Conservation (phyloP, 2,113 vertebrate genomes). For the Stegastes partitus region DNA sequence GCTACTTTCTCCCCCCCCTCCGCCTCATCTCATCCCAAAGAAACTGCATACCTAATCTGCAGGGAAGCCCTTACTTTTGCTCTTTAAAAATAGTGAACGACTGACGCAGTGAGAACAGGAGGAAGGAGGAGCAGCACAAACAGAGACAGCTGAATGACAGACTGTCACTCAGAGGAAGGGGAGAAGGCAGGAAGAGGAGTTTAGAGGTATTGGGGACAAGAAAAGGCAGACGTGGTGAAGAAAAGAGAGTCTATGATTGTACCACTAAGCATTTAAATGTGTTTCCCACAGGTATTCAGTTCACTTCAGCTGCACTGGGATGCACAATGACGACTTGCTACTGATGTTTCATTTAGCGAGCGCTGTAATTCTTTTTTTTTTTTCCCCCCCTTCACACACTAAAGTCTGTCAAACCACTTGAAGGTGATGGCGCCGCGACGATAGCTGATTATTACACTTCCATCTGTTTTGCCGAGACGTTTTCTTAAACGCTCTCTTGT, state of each 20-base stretch:
- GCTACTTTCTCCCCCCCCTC: not conserved
- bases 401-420: slow-evolving; percentile 33
- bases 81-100: slow-evolving; percentile 24
- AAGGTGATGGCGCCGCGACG: slow-evolving; percentile 31
- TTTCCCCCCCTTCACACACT: not conserved
- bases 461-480: slow-evolving; percentile 57
- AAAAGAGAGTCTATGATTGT: slow-evolving; percentile 6
- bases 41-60: slow-evolving; percentile 70
- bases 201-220: not conserved
- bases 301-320: slow-evolving; percentile 26
- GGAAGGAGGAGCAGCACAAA: slow-evolving; percentile 3
- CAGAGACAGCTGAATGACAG: slow-evolving; percentile 43
- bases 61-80: slow-evolving; percentile 68
- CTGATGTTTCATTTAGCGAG: slow-evolving; percentile 40
- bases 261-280: slow-evolving; percentile 18
- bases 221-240: slow-evolving; percentile 18
- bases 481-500: slow-evolving; percentile 6
- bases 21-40: not conserved
- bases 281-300: slow-evolving; percentile 32
- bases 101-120: slow-evolving; percentile 12
- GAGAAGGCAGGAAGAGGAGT: not conserved
- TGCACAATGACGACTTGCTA: not conserved
- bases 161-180: slow-evolving; percentile 34
- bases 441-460: slow-evolving; percentile 51
- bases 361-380: slow-evolving; percentile 4